A percentile compares a stretch with the other conserved stretches of the same genome.
These are phyloP conservation scores for Tachina fera DNA, from an alignment of 2,888 invertebrate genomes.

Conservation along the genomic window DNA sequence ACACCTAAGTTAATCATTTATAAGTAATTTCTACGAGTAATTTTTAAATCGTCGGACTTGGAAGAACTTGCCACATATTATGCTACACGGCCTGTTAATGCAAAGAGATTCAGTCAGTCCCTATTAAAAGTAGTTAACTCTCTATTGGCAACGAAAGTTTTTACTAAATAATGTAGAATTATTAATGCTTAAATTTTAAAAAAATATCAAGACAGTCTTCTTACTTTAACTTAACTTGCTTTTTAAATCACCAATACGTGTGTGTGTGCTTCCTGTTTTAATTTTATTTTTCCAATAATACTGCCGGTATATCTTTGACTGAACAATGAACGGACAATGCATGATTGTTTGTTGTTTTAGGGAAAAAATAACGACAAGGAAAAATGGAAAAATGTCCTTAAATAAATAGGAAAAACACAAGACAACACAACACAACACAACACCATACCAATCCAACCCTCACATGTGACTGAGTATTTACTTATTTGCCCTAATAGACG, in stretches of 20 bases:
- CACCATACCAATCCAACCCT: neutral
- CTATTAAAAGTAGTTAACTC: too few species aligned
- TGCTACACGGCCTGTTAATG: too few species aligned
- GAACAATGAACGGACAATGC: constrained; percentile 3
- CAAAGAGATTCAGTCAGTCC: too few species aligned
- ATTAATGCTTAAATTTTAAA: too few species aligned
- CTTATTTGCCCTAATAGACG: constrained; percentile 51
- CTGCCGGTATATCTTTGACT: constrained; percentile 32
- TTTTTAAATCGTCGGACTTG: too few species aligned
- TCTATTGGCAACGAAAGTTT: too few species aligned
- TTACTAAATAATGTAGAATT: too few species aligned
- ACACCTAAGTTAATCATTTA: too few species aligned
- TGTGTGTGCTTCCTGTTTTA: constrained; percentile 3
- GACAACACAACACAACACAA: constrained; percentile 7
- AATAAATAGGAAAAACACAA: constrained; percentile 32
- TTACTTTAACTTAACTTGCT: too few species aligned
- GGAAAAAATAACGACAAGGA: constrained; percentile 47
- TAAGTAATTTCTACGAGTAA: too few species aligned
- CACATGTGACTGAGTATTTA: neutral
- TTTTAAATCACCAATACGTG: neutral
- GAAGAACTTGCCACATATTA: too few species aligned
- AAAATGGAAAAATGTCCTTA: constrained; percentile 57
- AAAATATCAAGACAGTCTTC: too few species aligned
- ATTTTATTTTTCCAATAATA: constrained; percentile 41
- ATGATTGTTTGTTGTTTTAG: constrained; percentile 58